Conservation (phyloP, 2,113 vertebrate species). For the Leuciscus idus region DNA sequence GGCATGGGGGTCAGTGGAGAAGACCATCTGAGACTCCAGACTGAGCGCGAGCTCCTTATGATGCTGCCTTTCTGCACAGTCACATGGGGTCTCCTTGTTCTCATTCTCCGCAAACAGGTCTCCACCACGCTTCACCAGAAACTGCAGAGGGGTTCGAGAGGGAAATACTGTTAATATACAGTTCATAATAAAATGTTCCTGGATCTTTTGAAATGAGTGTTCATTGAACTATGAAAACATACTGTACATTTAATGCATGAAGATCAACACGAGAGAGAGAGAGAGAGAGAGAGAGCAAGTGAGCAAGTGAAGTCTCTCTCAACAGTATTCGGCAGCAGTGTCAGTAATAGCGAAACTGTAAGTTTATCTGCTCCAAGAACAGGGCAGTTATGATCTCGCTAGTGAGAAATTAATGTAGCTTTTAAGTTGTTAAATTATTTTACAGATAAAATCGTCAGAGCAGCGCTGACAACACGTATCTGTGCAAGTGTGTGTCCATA, state of each 20-base stretch:
- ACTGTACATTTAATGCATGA: neutral
- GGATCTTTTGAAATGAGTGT: neutral
- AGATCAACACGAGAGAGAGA: neutral
- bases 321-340: too few species aligned
- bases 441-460: too few species aligned
- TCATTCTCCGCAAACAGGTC: conserved; percentile 98
- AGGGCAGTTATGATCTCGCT: too few species aligned
- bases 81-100: conserved; percentile 96
- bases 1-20: conserved; percentile 92
- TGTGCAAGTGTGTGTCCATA: too few species aligned
- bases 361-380: too few species aligned
- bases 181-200: neutral
- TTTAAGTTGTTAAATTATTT: too few species aligned
- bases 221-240: neutral
- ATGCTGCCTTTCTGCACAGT: conserved; percentile 96
- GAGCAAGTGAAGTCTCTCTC: too few species aligned
- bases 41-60: conserved; percentile 96
- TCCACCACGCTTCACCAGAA: conserved; percentile 87
- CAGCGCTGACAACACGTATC: too few species aligned
- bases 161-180: neutral
- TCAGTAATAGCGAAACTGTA: too few species aligned
- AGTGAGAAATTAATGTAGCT: too few species aligned
- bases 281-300: too few species aligned
- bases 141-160: conserved; percentile 54
- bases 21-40: conserved; percentile 99